These are phyloP conservation scores for Platanista minor DNA, from an alignment of 2,113 vertebrate species.

Conservation along the genomic window DNA sequence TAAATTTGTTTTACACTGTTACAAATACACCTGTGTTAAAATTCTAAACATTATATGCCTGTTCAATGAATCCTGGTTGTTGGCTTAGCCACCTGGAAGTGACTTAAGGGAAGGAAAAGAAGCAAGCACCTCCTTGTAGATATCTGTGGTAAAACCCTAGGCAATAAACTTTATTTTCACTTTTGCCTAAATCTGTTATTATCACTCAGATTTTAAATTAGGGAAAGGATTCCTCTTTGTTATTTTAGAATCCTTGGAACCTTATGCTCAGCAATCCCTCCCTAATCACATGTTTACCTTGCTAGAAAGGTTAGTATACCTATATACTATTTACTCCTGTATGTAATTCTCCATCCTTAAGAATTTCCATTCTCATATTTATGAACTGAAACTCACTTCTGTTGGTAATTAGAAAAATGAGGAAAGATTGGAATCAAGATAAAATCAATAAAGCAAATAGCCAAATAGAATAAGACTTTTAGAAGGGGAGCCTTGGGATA, in stretches of 20 bases:
- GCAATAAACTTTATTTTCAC: neutral
- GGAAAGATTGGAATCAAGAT: neutral
- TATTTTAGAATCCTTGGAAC: neutral
- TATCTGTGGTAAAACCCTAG: neutral
- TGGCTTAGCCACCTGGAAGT: neutral
- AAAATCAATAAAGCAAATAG: neutral
- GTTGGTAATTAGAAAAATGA: conserved; percentile 26
- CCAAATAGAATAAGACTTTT: neutral
- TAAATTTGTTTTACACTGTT: neutral
- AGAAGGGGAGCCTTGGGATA: neutral
- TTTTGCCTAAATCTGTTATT: neutral
- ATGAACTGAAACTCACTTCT: neutral
- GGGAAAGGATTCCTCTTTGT: neutral
- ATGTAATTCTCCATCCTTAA: neutral
- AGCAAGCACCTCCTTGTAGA: neutral
- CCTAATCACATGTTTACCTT: neutral
- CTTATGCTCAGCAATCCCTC: neutral
- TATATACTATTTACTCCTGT: neutral
- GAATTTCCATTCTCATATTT: neutral
- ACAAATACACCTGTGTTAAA: neutral
- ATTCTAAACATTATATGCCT: neutral
- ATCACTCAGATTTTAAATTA: neutral
- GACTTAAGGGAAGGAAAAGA: neutral
- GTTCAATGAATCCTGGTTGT: neutral
- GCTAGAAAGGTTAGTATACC: neutral